A percentile compares a stretch with the other conserved stretches of the same genome.
Evolutionary conservation across 2,797 vertebrate genomes (phyloP).

Genomic region (Pangasius macronema): DNA sequence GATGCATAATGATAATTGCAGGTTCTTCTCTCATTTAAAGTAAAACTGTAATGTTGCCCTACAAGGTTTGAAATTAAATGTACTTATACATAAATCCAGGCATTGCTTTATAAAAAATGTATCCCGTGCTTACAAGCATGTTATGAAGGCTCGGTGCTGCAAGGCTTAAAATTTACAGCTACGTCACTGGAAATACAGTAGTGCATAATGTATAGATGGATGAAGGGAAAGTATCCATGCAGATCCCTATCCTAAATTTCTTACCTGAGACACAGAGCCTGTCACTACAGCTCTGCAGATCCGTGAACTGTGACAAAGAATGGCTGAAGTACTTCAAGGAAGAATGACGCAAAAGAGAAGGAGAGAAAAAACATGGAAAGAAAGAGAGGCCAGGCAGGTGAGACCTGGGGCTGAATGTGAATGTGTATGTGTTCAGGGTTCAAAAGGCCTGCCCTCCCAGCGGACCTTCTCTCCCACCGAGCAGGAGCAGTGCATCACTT

Average conservation of each 20-base stretch:
- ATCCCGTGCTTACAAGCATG: not conserved
- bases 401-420: constrained; percentile 48
- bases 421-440: constrained; percentile 57
- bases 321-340: constrained; percentile 13
- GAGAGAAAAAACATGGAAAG: not conserved
- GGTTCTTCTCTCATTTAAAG: not conserved
- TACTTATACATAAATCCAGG: not conserved
- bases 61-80: not conserved
- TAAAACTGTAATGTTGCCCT: not conserved
- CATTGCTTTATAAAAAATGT: not conserved
- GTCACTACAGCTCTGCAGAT: constrained; percentile 17
- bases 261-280: constrained; percentile 21
- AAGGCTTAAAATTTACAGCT: not conserved
- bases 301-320: constrained; percentile 24
- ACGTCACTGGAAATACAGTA: not conserved
- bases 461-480: constrained; percentile 63
- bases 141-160: not conserved
- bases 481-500: constrained; percentile 62
- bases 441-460: constrained; percentile 66
- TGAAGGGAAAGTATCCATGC: constrained; percentile 35
- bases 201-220: constrained; percentile 8
- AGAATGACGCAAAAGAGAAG: not conserved
- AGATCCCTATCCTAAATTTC: constrained; percentile 38
- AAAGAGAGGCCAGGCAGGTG: constrained; percentile 37
- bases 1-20: not conserved